These are phyloP conservation scores for Vidua macroura DNA, from an alignment of 2,113 vertebrate genomes.

Conservation along the genomic window DNA sequence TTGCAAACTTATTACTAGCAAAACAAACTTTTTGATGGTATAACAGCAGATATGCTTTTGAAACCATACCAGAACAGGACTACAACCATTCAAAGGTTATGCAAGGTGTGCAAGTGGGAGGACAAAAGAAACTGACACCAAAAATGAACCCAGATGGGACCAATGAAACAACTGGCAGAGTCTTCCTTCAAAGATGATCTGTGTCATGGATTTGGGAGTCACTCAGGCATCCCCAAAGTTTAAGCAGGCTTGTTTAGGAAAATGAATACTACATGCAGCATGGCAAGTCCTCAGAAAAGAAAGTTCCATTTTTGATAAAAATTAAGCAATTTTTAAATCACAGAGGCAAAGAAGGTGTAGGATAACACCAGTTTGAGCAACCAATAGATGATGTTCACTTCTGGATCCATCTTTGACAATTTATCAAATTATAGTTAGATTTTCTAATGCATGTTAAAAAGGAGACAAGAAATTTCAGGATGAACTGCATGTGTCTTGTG, in stretches of 20 bases:
- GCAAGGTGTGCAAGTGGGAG: not conserved
- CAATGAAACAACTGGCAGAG: not conserved
- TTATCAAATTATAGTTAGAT: not conserved
- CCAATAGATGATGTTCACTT: not conserved
- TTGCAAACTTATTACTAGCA: not conserved
- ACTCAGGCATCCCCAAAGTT: not conserved
- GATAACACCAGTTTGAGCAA: not conserved
- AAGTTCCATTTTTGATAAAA: not conserved
- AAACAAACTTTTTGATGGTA: not conserved
- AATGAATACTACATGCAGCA: not conserved
- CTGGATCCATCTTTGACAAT: not conserved
- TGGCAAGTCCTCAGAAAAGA: not conserved
- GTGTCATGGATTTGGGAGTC: rapidly evolving
- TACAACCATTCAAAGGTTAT: not conserved
- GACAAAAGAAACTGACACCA: not conserved
- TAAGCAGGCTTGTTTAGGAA: rapidly evolving
- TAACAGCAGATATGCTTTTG: not conserved
- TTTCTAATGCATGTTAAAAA: not conserved
- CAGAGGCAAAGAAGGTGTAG: not conserved
- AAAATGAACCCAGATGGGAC: not conserved
- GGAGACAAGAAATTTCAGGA: not conserved
- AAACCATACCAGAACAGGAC: not conserved
- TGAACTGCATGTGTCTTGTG: not conserved
- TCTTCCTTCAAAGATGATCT: not conserved
- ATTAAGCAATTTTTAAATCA: not conserved